These are phyloP conservation scores for Lymantria dispar DNA, from an alignment of 2,888 invertebrate genomes.

Conservation along the genomic window DNA sequence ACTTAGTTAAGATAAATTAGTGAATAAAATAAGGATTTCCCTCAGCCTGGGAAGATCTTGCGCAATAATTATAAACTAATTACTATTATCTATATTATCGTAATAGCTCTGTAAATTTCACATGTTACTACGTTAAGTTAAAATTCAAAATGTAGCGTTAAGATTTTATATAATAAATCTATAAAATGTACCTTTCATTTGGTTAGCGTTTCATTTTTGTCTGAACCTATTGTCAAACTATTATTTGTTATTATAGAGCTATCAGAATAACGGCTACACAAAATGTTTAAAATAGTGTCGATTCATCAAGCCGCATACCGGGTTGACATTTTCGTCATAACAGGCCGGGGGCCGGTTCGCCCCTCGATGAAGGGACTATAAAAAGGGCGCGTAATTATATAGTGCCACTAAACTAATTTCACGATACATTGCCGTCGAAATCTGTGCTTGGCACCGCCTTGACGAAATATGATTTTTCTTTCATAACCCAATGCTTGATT, in stretches of 20 bases:
- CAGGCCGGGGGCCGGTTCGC: conserved; percentile 48
- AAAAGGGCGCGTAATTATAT: conserved; percentile 82
- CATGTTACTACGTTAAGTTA: conserved; percentile 78
- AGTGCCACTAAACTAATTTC: conserved; percentile 83
- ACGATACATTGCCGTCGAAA: conserved; percentile 82
- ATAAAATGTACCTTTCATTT: conserved; percentile 76
- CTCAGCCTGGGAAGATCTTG: conserved; percentile 60
- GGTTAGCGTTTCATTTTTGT: conserved; percentile 51
- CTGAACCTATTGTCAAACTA: conserved; percentile 1
- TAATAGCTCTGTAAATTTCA: conserved; percentile 79
- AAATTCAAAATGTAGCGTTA: conserved; percentile 74
- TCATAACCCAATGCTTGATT: conserved; percentile 70
- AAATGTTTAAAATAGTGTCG: conserved; percentile 76
- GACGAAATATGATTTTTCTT: conserved; percentile 73
- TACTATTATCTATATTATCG: conserved; percentile 75
- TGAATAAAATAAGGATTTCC: conserved; percentile 62
- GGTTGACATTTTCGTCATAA: conserved; percentile 81
- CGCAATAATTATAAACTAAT: conserved; percentile 81
- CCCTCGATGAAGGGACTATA: conserved; percentile 57
- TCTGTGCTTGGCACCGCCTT: conserved; percentile 80
- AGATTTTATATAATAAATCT: conserved; percentile 83
- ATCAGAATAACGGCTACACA: conserved; percentile 43
- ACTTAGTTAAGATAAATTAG: conserved; percentile 69
- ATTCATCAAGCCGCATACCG: conserved; percentile 80
- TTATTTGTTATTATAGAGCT: conserved; percentile 25